Evolutionary conservation across 1,140 invertebrate genomes (phyloP).

Genomic region (Pachypsylla venusta): DNA sequence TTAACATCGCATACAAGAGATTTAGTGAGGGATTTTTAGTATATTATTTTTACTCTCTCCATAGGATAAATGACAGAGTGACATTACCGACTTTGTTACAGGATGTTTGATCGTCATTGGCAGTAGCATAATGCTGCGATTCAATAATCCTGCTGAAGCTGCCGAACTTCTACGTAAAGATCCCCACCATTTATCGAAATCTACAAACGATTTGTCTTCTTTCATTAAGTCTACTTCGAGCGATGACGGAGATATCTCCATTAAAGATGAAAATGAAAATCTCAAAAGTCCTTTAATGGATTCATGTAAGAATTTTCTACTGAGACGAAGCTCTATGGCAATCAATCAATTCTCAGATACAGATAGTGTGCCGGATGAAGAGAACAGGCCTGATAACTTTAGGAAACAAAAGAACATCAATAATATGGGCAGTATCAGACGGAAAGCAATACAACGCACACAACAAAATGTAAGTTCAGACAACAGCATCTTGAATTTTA

Average conservation of each 20-base stretch:
- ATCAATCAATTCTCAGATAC: constrained; percentile 2
- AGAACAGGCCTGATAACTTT: background rate
- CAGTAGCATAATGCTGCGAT: constrained; percentile 80
- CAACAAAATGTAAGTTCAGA: background rate
- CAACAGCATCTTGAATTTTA: too few species aligned
- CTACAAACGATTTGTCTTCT: background rate
- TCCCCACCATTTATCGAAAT: constrained; percentile 32
- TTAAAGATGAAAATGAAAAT: background rate
- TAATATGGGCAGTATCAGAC: too few species aligned
- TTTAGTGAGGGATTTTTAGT: too few species aligned
- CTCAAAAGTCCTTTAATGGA: background rate
- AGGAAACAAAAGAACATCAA: too few species aligned
- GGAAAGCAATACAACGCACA: background rate
- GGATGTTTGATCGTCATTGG: constrained; percentile 72
- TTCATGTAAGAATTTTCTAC: background rate
- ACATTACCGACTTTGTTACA: too few species aligned
- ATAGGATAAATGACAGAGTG: too few species aligned
- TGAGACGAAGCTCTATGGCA: background rate
- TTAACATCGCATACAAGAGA: too few species aligned
- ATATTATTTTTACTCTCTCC: too few species aligned
- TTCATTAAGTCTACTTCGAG: constrained; percentile 1
- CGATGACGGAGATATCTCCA: background rate
- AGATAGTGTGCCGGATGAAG: background rate
- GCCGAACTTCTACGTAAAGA: constrained; percentile 64
- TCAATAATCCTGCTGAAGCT: constrained; percentile 81